A percentile compares a stretch with the other conserved stretches of the same genome.
Evolutionary conservation across 30 jellyfish, hydroid and myxozoan species (phyloP).

Genomic region (Turritopsis rubra): DNA sequence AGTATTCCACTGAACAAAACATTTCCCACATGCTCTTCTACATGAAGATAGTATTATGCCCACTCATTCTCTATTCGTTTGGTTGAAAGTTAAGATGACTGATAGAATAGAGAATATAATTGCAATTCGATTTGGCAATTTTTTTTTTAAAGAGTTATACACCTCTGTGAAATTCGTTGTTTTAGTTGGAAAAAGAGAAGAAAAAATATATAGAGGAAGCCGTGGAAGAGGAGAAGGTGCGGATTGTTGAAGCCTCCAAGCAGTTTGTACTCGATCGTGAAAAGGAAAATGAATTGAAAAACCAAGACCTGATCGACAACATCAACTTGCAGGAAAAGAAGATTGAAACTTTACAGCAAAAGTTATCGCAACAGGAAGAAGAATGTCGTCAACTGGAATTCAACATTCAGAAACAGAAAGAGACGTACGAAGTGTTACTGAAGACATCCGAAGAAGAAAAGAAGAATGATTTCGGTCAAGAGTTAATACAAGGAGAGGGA

Average conservation of each 20-base stretch:
- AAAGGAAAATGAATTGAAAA: slow-evolving; percentile 21
- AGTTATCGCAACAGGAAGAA: slow-evolving; percentile 17
- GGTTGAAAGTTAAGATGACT: too few relatives aligned
- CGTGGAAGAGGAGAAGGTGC: slow-evolving; percentile 38
- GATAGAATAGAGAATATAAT: too few relatives aligned
- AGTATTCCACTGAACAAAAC: too few relatives aligned
- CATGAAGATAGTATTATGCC: too few relatives aligned
- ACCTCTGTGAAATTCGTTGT: not conserved
- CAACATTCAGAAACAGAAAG: slow-evolving; percentile 13
- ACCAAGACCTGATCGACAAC: slow-evolving; percentile 21
- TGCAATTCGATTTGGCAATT: too few relatives aligned
- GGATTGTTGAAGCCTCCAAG: slow-evolving; percentile 30
- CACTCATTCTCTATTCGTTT: too few relatives aligned
- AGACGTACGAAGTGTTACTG: slow-evolving; percentile 12
- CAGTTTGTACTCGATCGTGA: slow-evolving; percentile 34
- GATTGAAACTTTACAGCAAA: slow-evolving; percentile 24
- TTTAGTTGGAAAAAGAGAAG: slow-evolving; percentile 32
- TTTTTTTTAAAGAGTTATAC: too few relatives aligned
- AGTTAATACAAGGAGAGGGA: slow-evolving; percentile 19
- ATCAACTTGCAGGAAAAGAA: slow-evolving; percentile 30
- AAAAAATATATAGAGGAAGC: slow-evolving; percentile 21
- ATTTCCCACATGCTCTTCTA: too few relatives aligned
- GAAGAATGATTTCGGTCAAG: not conserved
- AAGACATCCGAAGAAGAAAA: slow-evolving; percentile 16
- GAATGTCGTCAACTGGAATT: slow-evolving; percentile 22